Conservation (phyloP, 2,113 vertebrate genomes). For the Penelope pileata region DNA sequence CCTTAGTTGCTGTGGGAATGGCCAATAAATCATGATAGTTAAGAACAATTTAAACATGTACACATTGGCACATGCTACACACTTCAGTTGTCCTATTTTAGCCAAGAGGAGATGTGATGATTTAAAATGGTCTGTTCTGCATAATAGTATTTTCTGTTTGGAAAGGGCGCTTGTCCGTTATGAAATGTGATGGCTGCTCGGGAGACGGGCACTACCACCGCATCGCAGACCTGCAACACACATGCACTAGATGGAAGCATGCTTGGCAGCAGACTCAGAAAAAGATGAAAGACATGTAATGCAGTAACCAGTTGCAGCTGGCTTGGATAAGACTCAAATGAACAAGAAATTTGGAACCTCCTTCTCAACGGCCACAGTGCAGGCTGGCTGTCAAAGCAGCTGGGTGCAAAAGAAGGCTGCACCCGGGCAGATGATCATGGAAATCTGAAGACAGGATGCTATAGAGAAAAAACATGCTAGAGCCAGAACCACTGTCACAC, state of each 20-base stretch:
- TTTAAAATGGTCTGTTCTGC: background rate
- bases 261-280: background rate
- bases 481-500: constrained; percentile 2
- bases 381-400: constrained; percentile 11
- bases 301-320: background rate
- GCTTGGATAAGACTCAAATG: background rate
- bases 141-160: background rate
- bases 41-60: background rate
- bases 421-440: background rate
- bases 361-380: background rate
- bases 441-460: background rate
- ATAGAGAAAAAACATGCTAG: background rate
- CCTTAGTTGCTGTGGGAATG: background rate
- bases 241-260: background rate
- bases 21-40: background rate
- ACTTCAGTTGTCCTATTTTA: background rate
- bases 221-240: background rate
- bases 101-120: background rate
- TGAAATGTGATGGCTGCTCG: background rate
- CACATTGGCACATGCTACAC: rapidly evolving
- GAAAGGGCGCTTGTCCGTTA: background rate
- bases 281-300: background rate
- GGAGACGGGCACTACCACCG: background rate
- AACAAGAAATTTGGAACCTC: background rate
- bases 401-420: background rate